Conservation (phyloP, 1,140 invertebrate genomes). For the Globodera rostochiensis region DNA sequence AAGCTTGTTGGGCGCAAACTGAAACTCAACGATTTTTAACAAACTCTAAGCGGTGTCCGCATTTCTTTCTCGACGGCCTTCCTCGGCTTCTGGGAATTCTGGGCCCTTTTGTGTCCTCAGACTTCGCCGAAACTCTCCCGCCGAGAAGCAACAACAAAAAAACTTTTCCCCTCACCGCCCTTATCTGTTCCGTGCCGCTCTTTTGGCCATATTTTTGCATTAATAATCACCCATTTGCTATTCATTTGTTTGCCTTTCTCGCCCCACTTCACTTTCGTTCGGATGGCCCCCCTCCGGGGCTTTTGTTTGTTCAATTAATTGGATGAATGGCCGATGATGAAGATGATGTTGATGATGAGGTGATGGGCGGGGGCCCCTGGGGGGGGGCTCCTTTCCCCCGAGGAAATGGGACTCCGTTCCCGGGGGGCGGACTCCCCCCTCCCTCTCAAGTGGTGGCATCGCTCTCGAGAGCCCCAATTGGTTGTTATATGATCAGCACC, state of each 20-base stretch:
- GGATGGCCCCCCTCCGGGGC: background rate
- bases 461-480: too few relatives aligned
- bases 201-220: background rate
- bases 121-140: background rate
- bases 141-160: background rate
- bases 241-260: background rate
- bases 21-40: background rate
- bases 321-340: too few relatives aligned
- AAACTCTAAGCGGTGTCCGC: too few relatives aligned
- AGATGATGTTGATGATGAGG: too few relatives aligned
- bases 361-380: too few relatives aligned
- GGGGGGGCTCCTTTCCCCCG: too few relatives aligned
- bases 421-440: too few relatives aligned
- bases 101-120: slow-evolving; percentile 10
- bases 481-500: background rate
- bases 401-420: too few relatives aligned
- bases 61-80: too few relatives aligned
- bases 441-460: too few relatives aligned
- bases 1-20: slow-evolving; percentile 27
- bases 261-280: background rate
- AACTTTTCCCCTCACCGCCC: background rate
- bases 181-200: background rate
- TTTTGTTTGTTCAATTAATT: too few relatives aligned
- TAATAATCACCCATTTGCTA: background rate
- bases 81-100: background rate